Conservation (phyloP, 2,888 invertebrate genomes). For the Oscheius onirici region DNA sequence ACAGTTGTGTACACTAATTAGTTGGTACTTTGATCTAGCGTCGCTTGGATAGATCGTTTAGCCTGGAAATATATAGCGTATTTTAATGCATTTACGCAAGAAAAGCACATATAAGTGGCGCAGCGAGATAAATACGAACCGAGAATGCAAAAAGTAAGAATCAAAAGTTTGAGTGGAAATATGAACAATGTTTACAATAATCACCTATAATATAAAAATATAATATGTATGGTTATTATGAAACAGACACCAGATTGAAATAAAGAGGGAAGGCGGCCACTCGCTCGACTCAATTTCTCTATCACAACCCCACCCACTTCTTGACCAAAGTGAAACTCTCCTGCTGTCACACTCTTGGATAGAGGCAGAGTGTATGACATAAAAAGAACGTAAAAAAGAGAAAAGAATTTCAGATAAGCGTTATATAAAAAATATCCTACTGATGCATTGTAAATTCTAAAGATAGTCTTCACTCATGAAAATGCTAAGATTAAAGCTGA, state of each 20-base stretch:
- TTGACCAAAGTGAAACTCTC: constrained; percentile 34
- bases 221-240: constrained; percentile 33
- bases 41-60: no score
- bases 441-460: constrained; percentile 29
- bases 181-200: constrained; percentile 35
- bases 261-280: constrained; percentile 31
- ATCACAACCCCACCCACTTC: constrained; percentile 34
- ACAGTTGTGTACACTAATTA: no score
- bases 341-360: constrained; percentile 17
- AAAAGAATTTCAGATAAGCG: constrained; percentile 31
- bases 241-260: constrained; percentile 36
- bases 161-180: constrained; percentile 29
- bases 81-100: constrained; percentile 1
- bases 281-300: constrained; percentile 33
- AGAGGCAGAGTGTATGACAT: no score
- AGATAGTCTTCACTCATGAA: constrained; percentile 30
- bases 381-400: no score
- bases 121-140: constrained; percentile 13
- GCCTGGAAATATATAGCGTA: not conserved
- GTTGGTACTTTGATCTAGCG: no score
- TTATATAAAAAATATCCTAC: constrained; percentile 36
- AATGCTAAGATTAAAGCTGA: constrained; percentile 30
- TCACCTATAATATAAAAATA: constrained; percentile 36
- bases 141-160: constrained; percentile 23
- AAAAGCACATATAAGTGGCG: not conserved